Percentiles rank a stretch among this genome's conserved stretches.
These are phyloP conservation scores for Dendropsophus ebraccatus DNA, from an alignment of 2,113 vertebrate species.

Conservation along the genomic window DNA sequence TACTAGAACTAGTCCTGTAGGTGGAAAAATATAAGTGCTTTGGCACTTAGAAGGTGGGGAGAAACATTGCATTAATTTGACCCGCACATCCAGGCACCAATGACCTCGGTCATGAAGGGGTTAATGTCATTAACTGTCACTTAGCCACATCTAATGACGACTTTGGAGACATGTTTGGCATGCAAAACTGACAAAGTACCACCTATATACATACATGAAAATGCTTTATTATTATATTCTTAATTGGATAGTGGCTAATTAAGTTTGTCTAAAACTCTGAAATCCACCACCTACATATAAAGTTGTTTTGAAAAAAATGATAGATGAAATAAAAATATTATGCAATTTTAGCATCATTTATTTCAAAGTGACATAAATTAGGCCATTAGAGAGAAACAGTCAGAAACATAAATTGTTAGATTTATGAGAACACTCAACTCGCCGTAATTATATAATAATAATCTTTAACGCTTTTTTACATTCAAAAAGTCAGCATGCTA, in stretches of 20 bases:
- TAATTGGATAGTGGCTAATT: not conserved
- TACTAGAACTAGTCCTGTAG: too few species aligned
- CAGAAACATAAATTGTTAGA: not conserved
- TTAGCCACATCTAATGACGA: not conserved
- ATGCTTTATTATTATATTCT: not conserved
- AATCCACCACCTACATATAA: not conserved
- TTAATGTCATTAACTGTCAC: too few species aligned
- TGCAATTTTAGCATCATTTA: not conserved
- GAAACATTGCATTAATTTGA: too few species aligned
- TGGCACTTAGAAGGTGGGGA: too few species aligned
- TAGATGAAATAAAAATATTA: not conserved
- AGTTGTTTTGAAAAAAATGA: not conserved
- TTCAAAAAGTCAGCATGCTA: conserved; percentile 17
- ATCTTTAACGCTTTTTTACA: conserved; percentile 14
- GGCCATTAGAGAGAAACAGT: not conserved
- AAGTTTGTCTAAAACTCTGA: not conserved
- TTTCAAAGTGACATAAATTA: not conserved
- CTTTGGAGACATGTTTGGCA: not conserved
- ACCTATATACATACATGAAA: not conserved
- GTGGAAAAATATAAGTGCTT: too few species aligned
- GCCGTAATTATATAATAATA: conserved; percentile 17
- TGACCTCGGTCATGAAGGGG: too few species aligned
- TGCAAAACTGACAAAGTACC: not conserved
- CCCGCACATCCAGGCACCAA: too few species aligned
- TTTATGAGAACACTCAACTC: conserved; percentile 18